phyloP scores from a whole-genome alignment of 2,797 vertebrate species.

The Sphaeramia orbicularis region DNA sequence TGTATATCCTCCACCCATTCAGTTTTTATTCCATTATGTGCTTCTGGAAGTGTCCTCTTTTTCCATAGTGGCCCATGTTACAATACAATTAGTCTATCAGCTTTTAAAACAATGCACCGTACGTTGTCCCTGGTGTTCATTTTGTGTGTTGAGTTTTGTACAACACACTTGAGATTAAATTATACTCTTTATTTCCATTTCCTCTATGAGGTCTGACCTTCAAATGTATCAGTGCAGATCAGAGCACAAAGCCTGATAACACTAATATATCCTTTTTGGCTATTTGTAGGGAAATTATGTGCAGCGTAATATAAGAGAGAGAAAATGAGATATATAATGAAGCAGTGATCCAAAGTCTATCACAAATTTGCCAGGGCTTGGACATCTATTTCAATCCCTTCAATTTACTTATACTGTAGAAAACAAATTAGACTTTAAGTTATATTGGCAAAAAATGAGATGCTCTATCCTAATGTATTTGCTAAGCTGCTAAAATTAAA shows the following conservation, averaged over 20 bases:
- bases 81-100: constrained; percentile 65
- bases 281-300: constrained; percentile 71
- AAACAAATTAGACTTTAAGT: constrained; percentile 70
- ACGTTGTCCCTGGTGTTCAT: constrained; percentile 29
- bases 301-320: constrained; percentile 55
- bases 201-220: constrained; percentile 69
- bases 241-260: constrained; percentile 61
- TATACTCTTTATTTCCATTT: constrained; percentile 74
- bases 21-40: constrained; percentile 52
- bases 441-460: constrained; percentile 49
- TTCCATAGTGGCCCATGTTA: constrained; percentile 54
- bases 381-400: constrained; percentile 59
- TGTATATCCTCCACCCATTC: constrained; percentile 14
- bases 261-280: constrained; percentile 66
- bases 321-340: constrained; percentile 75
- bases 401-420: constrained; percentile 47
- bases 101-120: constrained; percentile 57
- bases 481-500: constrained; percentile 41
- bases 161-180: constrained; percentile 73
- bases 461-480: constrained; percentile 58
- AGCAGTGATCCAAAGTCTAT: constrained; percentile 62
- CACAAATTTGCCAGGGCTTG: constrained; percentile 44
- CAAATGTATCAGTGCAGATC: constrained; percentile 70
- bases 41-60: constrained; percentile 52
- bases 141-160: constrained; percentile 60